phyloP scores from a whole-genome alignment of 2,797 vertebrate genomes.

The Enteromius radiatus region DNA sequence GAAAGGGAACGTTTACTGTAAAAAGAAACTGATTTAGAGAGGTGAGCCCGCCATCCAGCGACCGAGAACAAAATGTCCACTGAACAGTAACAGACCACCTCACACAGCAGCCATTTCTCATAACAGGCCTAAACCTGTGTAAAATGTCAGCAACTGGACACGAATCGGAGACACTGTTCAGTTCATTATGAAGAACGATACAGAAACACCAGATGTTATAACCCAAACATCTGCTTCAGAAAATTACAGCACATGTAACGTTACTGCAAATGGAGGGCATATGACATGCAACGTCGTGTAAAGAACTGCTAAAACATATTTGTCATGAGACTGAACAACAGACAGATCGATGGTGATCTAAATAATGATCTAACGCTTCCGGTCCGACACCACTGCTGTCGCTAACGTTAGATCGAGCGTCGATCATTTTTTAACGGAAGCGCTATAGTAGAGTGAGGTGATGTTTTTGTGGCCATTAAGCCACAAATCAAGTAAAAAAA shows the following conservation, averaged over 20 bases:
- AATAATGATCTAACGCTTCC: background rate
- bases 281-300: too few species aligned
- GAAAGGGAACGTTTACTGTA: background rate
- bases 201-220: background rate
- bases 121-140: background rate
- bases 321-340: background rate
- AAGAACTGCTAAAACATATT: background rate
- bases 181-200: background rate
- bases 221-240: too few species aligned
- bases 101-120: constrained; percentile 10
- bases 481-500: background rate
- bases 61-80: constrained; percentile 18
- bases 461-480: background rate
- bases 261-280: background rate
- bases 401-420: background rate
- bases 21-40: background rate
- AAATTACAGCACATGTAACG: too few species aligned
- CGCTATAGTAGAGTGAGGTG: background rate
- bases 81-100: background rate
- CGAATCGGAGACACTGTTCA: background rate
- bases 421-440: background rate
- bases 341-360: background rate
- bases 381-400: background rate
- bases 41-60: background rate
- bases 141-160: background rate